Evolutionary conservation across 23 tunicate genomes (phyloP), one percentile per base, ranked within the genome.

Genomic region (Halocynthia aurantium): DNA sequence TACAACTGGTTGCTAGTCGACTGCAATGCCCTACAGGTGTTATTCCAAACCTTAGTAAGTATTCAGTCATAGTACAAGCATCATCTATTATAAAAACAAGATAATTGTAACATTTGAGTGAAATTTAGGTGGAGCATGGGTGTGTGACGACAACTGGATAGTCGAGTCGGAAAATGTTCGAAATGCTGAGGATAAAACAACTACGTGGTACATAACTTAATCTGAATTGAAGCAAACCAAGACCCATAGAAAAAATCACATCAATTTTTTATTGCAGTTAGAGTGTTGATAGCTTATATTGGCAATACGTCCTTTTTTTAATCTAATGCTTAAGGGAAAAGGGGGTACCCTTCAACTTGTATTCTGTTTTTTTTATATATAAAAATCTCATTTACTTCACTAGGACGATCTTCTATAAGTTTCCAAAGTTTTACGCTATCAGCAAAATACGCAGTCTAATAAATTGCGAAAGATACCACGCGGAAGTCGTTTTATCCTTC

Each of bases 371-470:
- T 57, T 57, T 57, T 57, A 57, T 10, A 57, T 57, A 12, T 57
- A 10, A 10, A 15, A 58, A 13, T n/a, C 15, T 5, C 2, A 13
- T 58, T 58, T 58, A 58, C 63, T 58, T 58, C 17, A 58, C 15
- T 15, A 65, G 70, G 70, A 65, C 22, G 9, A 9, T 65, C 15
- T 65, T 10, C 70, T 65, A 20, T 15, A 15, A 65, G 31, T 49
- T 65, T 65, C 78, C 78, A 54, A 74, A 53, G 65, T 74, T 74
- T 54, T 74, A 74, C 57, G 78, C 78, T 12, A n/a, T 74, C 8
- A 54, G 64, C 40, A 74, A 74, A n/a, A 74, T 74, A 54, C 60
- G 22, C 18, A n/a, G 64, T 21, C 6, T 13, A 11, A 19, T 22
- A 20, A 55, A 9, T n/a, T 74, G 78, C 6, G 78, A 74, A 8